phyloP scores from a whole-genome alignment of 1,140 invertebrate genomes.

The Lithobius niger region DNA sequence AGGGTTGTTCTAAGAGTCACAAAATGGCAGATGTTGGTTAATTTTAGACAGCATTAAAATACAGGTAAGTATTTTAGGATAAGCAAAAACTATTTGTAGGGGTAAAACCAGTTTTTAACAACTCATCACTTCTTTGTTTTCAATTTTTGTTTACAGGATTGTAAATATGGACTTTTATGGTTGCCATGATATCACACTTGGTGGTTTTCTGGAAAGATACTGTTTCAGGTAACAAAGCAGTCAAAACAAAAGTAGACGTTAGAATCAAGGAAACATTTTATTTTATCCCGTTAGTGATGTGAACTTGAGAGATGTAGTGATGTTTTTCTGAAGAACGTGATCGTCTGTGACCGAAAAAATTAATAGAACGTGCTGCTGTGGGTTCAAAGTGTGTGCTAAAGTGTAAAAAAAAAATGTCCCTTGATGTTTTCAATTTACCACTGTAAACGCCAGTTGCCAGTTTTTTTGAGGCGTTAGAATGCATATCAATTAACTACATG shows the following conservation, averaged over 20 bases:
- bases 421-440: no score
- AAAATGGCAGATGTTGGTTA: no score
- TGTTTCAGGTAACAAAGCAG: conserved; percentile 53
- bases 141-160: conserved; percentile 40
- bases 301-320: no score
- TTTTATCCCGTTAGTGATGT: neutral
- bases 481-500: no score
- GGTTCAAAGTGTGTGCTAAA: neutral
- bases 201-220: conserved; percentile 82
- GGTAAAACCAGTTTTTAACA: neutral
- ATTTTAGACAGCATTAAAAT: no score
- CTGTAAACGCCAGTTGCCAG: no score
- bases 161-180: conserved; percentile 92
- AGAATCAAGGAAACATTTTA: neutral
- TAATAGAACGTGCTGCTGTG: neutral
- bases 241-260: neutral
- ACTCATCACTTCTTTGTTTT: neutral
- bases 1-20: neutral
- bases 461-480: no score
- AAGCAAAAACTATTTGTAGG: neutral
- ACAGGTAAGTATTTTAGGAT: no score
- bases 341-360: neutral
- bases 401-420: neutral
- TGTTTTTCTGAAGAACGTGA: neutral
- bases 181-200: conserved; percentile 83